Percentiles rank a stretch among this genome's conserved stretches.
phyloP scores from a whole-genome alignment of 2,797 vertebrate species.

The Scolopax rusticola region DNA sequence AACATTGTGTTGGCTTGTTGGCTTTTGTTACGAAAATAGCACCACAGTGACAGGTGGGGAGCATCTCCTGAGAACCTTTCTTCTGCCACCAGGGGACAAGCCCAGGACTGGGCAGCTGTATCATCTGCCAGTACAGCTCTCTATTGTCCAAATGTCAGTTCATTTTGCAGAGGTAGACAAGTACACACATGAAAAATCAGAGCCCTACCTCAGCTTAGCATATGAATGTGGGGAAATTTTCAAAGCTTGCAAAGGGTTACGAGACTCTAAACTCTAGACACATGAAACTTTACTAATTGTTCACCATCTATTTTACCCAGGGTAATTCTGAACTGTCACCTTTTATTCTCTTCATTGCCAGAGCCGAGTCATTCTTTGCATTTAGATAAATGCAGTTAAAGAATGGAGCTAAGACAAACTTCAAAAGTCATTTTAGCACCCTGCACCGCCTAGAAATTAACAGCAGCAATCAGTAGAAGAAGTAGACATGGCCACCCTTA shows the following conservation, averaged over 20 bases:
- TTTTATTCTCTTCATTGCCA: not conserved
- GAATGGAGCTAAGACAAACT: no score
- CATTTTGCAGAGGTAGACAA: not conserved
- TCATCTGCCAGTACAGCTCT: not conserved
- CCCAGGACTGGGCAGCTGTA: not conserved
- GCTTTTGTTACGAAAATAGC: not conserved
- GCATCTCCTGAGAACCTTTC: not conserved
- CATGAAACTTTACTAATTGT: not conserved
- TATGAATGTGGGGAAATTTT: not conserved
- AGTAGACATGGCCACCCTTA: not conserved
- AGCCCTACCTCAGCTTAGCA: not conserved
- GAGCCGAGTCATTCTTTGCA: not conserved
- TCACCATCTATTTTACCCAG: not conserved
- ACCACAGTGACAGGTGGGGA: not conserved
- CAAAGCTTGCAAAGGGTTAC: not conserved
- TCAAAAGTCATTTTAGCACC: not conserved
- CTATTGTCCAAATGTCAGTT: fast-evolving
- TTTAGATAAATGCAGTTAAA: no score
- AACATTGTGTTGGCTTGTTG: not conserved
- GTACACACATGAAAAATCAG: fast-evolving
- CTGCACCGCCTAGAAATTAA: not conserved
- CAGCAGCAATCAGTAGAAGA: not conserved
- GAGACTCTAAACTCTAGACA: not conserved
- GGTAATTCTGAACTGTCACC: not conserved
- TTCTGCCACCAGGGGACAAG: not conserved